Evolutionary conservation across 2,888 invertebrate genomes (phyloP).

Genomic region (Apamea monoglypha): DNA sequence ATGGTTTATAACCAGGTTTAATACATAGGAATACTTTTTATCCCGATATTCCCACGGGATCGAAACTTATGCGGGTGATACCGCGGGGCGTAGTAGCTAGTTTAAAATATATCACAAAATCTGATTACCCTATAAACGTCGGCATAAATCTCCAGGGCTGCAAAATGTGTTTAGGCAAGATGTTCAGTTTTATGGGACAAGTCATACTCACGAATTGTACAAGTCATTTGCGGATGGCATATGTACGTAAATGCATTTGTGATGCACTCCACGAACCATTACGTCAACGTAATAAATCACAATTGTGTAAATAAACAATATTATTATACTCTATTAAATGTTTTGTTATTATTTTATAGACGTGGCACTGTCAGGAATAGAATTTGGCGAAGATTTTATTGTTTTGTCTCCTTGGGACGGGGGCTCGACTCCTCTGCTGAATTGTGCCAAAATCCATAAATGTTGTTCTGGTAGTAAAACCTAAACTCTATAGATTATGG

Average conservation of each 20-base stretch:
- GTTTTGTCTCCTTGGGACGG: background rate
- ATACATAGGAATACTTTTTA: no score
- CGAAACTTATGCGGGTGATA: no score
- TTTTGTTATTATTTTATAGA: slow-evolving; percentile 32
- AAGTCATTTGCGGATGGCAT: background rate
- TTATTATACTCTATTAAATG: slow-evolving; percentile 32
- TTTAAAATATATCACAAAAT: background rate
- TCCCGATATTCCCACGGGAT: no score
- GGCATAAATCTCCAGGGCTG: background rate
- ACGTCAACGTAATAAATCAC: slow-evolving; percentile 38
- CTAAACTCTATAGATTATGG: background rate
- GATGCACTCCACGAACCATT: slow-evolving; percentile 3
- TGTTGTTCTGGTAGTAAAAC: background rate
- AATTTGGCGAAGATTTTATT: slow-evolving; percentile 14
- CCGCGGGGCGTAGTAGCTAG: no score
- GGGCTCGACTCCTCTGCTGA: background rate
- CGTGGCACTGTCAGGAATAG: slow-evolving; percentile 17
- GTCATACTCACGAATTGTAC: background rate
- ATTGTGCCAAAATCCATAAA: background rate
- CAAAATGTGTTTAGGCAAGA: background rate
- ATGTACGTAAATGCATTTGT: background rate
- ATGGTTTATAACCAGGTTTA: no score
- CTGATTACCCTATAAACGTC: slow-evolving; percentile 8
- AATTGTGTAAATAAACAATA: slow-evolving; percentile 30
- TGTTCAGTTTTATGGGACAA: slow-evolving; percentile 11